Conservation (phyloP, 2,888 invertebrate genomes). For the Andrena camellia region DNA sequence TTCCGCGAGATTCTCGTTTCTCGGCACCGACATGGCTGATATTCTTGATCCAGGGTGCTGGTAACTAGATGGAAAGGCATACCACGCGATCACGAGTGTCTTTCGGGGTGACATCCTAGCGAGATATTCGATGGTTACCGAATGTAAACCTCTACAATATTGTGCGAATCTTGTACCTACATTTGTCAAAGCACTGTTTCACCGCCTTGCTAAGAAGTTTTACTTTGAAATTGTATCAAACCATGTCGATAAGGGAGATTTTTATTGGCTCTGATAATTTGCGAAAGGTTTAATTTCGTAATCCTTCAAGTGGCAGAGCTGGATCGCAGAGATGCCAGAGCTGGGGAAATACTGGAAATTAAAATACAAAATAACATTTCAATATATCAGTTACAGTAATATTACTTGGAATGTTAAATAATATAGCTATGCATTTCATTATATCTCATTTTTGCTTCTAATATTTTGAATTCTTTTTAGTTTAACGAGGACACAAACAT, state of each 20-base stretch:
- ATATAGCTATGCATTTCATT: too few species aligned
- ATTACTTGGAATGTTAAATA: too few species aligned
- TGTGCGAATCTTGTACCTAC: background rate
- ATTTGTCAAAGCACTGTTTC: constrained; percentile 19
- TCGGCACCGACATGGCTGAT: background rate
- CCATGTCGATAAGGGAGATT: constrained; percentile 18
- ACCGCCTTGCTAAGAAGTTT: constrained; percentile 11
- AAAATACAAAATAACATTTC: too few species aligned
- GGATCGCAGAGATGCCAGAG: too few species aligned
- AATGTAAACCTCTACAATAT: background rate
- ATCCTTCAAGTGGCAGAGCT: too few species aligned
- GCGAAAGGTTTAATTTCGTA: too few species aligned
- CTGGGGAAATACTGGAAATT: too few species aligned
- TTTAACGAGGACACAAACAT: too few species aligned
- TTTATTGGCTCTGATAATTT: background rate
- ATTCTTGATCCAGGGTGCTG: constrained; percentile 18
- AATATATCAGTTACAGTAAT: too few species aligned
- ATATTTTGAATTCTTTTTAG: too few species aligned
- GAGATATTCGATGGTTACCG: too few species aligned
- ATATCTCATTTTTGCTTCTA: too few species aligned
- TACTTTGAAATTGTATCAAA: constrained; percentile 18
- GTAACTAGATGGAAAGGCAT: background rate
- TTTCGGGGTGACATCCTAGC: background rate
- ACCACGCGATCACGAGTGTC: background rate
- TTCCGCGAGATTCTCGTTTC: constrained; percentile 64